Evolutionary conservation across 2,797 vertebrate genomes (phyloP).

Genomic region (Chlorospingus flavigularis): DNA sequence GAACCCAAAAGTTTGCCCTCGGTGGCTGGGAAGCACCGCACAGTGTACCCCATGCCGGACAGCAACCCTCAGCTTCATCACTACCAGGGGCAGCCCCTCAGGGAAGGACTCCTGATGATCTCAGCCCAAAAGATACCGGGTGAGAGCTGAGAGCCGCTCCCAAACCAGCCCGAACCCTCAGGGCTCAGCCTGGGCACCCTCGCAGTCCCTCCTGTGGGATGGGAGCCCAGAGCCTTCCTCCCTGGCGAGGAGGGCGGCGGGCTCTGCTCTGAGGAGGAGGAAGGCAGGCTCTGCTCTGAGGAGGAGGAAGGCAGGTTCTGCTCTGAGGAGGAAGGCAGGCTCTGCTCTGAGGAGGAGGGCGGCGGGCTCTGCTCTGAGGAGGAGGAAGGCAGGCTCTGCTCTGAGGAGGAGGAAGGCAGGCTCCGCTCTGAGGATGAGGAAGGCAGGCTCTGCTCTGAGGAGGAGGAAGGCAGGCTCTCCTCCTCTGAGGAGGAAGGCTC

Average conservation of each 20-base stretch:
- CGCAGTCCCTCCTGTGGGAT: not conserved
- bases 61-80: not conserved
- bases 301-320: not conserved
- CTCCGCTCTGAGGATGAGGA: not conserved
- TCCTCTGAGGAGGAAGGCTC: too few species aligned
- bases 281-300: not conserved
- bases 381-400: not conserved
- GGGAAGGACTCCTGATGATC: too few species aligned
- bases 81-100: not conserved
- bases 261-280: not conserved
- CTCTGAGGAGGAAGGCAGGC: not conserved
- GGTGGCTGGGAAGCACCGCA: not conserved
- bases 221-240: not conserved
- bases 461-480: too few species aligned
- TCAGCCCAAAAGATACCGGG: rapidly evolving
- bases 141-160: rapidly evolving
- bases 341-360: not conserved
- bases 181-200: not conserved
- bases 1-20: not conserved
- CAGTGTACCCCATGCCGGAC: not conserved
- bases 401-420: not conserved
- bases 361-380: too few species aligned
- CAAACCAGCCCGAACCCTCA: too few species aligned
- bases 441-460: too few species aligned
- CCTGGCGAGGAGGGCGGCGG: not conserved